Conservation (phyloP, 2,888 invertebrate species). For the Chromoteleia sp. region DNA sequence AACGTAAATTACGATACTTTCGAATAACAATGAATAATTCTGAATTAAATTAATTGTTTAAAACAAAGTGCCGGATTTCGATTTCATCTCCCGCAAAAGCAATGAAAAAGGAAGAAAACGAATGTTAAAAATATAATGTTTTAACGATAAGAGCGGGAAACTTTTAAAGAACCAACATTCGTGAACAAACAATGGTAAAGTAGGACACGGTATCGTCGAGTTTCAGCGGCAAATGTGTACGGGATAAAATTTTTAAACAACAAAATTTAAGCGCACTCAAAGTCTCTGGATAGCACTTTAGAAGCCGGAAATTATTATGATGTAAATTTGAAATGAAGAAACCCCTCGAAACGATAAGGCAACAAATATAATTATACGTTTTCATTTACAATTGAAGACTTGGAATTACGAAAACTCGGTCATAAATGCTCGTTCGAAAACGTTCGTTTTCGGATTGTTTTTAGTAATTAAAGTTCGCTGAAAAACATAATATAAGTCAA, state of each 20-base stretch:
- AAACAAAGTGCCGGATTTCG: no score
- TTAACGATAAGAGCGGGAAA: conserved; percentile 3
- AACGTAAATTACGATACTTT: no score
- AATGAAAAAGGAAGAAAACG: no score
- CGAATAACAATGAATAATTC: no score
- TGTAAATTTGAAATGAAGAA: conserved; percentile 10
- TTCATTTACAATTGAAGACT: neutral
- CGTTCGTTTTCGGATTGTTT: neutral
- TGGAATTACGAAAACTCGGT: conserved; percentile 1
- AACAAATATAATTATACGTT: conserved; percentile 8
- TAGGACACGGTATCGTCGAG: conserved; percentile 2
- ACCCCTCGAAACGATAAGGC: conserved; percentile 8
- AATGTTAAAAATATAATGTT: neutral
- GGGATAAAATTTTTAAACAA: conserved; percentile 1
- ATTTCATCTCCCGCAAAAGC: no score
- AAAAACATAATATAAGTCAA: no score
- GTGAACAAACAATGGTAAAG: neutral
- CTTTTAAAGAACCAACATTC: conserved; percentile 7
- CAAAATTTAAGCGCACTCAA: conserved; percentile 4
- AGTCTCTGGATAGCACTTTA: neutral
- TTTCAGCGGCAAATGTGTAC: neutral
- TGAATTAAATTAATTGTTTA: no score
- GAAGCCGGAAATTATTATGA: conserved; percentile 2
- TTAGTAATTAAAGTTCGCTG: no score
- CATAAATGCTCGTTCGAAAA: neutral